phyloP scores from a whole-genome alignment of 1,140 invertebrate genomes.

The Schlechtendalia chinensis region DNA sequence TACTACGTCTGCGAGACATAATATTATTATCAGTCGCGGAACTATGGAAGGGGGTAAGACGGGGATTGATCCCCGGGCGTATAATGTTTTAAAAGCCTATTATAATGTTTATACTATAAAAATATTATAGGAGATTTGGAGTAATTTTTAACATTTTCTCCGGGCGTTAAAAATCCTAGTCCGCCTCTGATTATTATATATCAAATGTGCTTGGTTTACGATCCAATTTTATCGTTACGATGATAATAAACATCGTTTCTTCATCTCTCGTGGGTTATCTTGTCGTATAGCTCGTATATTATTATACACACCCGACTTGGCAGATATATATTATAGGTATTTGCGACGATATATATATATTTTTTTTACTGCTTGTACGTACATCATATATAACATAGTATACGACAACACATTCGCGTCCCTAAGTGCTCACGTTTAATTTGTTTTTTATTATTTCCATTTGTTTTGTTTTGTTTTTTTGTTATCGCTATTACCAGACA shows the following conservation, averaged over 20 bases:
- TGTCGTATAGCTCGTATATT: neutral
- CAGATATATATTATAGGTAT: neutral
- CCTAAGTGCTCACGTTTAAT: slow-evolving; percentile 11
- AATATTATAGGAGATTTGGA: too few relatives aligned
- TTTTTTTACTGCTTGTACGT: neutral
- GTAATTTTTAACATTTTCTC: too few relatives aligned
- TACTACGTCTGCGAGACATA: too few relatives aligned
- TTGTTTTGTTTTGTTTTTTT: too few relatives aligned
- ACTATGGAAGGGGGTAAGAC: too few relatives aligned
- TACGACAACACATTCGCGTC: neutral
- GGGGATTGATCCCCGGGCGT: too few relatives aligned
- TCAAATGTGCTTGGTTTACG: neutral
- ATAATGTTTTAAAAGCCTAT: too few relatives aligned
- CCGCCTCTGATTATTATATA: too few relatives aligned
- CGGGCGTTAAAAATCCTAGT: too few relatives aligned
- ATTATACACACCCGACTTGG: neutral
- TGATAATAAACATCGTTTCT: slow-evolving; percentile 7
- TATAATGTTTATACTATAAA: too few relatives aligned
- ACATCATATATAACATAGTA: too few relatives aligned
- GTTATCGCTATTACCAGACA: neutral
- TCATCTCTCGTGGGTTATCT: neutral
- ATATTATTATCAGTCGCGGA: too few relatives aligned
- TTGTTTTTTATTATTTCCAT: slow-evolving; percentile 8
- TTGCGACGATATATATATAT: neutral
- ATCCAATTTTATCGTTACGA: slow-evolving; percentile 24